phyloP scores from a whole-genome alignment of 2,888 invertebrate species.

The Molorchus minor region DNA sequence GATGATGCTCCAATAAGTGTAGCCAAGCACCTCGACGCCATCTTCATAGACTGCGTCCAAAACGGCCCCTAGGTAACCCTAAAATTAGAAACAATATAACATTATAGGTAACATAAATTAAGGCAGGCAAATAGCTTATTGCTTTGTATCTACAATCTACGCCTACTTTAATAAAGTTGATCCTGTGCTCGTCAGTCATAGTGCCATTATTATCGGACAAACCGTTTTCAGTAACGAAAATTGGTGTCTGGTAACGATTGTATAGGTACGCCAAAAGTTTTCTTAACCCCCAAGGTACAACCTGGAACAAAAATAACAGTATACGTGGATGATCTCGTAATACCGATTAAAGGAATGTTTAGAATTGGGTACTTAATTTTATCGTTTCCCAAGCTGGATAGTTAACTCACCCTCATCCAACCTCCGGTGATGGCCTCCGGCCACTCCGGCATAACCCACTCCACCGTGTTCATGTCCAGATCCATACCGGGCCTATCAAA shows the following conservation, averaged over 20 bases:
- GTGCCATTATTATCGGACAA: constrained; percentile 65
- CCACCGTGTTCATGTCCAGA: background rate
- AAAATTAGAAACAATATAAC: too few species aligned
- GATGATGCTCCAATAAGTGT: constrained; percentile 42
- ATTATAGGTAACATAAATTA: too few species aligned
- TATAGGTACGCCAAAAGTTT: constrained; percentile 70
- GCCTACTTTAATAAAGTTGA: too few species aligned
- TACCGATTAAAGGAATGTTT: too few species aligned
- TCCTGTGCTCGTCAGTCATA: constrained; percentile 66
- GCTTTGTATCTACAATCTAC: too few species aligned
- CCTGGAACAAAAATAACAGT: too few species aligned
- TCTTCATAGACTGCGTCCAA: constrained; percentile 33
- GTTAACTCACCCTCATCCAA: too few species aligned
- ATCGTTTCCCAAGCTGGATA: too few species aligned
- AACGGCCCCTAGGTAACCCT: constrained; percentile 29
- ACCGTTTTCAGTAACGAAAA: constrained; percentile 71
- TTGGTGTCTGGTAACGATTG: constrained; percentile 67
- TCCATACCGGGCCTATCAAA: constrained; percentile 24
- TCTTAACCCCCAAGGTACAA: constrained; percentile 70
- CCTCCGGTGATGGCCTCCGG: constrained; percentile 9
- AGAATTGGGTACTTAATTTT: too few species aligned
- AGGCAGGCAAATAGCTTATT: too few species aligned
- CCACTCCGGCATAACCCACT: constrained; percentile 1
- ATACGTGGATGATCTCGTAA: too few species aligned
- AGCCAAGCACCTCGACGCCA: constrained; percentile 37